Evolutionary conservation across 2,888 invertebrate genomes (phyloP), one percentile per base, ranked within the genome.

Genomic region (Sacculina carcini): DNA sequence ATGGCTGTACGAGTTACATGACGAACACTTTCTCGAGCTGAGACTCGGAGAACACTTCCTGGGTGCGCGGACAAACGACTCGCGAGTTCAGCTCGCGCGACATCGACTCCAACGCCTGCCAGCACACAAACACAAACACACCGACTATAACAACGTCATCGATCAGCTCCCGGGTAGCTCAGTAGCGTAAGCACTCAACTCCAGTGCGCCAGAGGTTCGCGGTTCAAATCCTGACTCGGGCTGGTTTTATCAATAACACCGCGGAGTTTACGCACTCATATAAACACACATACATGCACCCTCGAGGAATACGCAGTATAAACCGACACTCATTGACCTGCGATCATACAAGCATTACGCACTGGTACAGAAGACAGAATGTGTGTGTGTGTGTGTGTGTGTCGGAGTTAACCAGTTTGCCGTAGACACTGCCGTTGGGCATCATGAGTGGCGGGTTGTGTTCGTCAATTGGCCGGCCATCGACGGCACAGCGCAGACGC

Each of bases 401-500:
- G n/a, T n/a, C n/a, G n/a, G n/a, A n/a, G n/a, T 59, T 65, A 60
- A 82, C 83, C 74, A 82, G 76, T 68, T 87, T 84, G 10, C 89
- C 89, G 63, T 90, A 96, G 53, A 98, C 90, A 68, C 87, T 83
- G 52, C 96, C 96, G 69, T 96, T 96, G 55, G 98, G 98, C 68
- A 99, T 73, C 78, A 92, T 89, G 80, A 96, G 84, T 12, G 94
- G 94, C 59, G 86, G 87, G 70, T 96, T 94, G 67, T 96, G 83
- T 65, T 96, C 94, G 69, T 98, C 92, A 61, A 98, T 73, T 47
- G 89, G 81, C 60, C 80, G 73, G 28, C 87, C 85, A 54, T 85
- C 83, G 59, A 94, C 78, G 62, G 75, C 71, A 67, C 96, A 98
- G 61, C 94, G 83, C 51, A 94, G 75, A 51, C 89, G 76, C 56